Evolutionary conservation across 2,113 vertebrate genomes (phyloP), one percentile per base, ranked within the genome.

Genomic region (Dromiciops gliroides): DNA sequence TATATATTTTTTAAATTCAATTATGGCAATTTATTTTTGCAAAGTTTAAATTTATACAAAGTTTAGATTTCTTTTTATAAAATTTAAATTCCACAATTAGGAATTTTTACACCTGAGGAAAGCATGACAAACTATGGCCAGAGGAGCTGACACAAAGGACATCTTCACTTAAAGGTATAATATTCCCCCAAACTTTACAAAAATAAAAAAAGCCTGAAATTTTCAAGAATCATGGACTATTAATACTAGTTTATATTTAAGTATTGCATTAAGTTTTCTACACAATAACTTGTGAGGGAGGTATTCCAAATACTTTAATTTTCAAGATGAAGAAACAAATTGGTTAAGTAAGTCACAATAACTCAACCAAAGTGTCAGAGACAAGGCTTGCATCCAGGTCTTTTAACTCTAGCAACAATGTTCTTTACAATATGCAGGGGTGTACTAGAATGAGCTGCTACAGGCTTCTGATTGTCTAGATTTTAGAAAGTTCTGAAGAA

Each of bases 11-110:
- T 8, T 44, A 75, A 75, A 83, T 83, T 44, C 49, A 90, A 94
- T 47, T 24, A 19, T 16, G 49, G 89, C 60, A 25, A 51, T 48
- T 94, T 67, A 75, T 90, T 49, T 90, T 90, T 50, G 37, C 8
- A 94, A 90, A 90, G 94, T 50, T 22, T 60, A 50, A 89, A 89
- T 25, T 92, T 92, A 31, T 52, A 28, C 53, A 56, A 56, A 9
- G 53, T 28, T 56, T 56, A 56, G 8, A 26, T 53, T 53, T 53
- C 5, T 52, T 52, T 52, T 52, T 23, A 24, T 4, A 52, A 52
- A 19, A 53, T 9, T 53, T 53, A 67, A 67, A 67, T 67, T 37
- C 3, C 14, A 67, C 14, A n/a, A n/a, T n/a, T n/a, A n/a, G n/a
- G 37, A 37, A 67, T 67, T 67, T 67, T 67, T 37, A 67, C 31